Conservation (phyloP, 2,797 vertebrate species). For the Esox lucius region DNA sequence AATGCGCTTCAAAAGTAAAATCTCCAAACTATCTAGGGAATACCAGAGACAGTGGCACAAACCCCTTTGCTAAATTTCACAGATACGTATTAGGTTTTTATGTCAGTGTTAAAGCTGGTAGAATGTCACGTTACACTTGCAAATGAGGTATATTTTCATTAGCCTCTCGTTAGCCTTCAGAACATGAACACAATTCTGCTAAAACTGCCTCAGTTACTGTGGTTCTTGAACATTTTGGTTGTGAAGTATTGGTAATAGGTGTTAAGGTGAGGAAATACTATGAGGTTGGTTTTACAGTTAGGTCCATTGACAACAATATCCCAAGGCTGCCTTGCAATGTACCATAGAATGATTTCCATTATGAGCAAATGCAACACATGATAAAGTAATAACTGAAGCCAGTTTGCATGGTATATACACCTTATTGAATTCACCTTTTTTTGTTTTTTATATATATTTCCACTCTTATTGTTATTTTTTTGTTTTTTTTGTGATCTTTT, state of each 20-base stretch:
- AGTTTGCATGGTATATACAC: slow-evolving; percentile 62
- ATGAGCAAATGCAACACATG: slow-evolving; percentile 58
- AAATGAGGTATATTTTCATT: slow-evolving; percentile 39
- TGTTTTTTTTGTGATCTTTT: slow-evolving; percentile 20
- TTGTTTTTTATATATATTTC: slow-evolving; percentile 10
- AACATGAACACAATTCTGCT: slow-evolving; percentile 54
- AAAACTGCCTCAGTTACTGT: slow-evolving; percentile 59
- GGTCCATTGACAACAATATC: slow-evolving; percentile 33
- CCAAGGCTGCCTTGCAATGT: slow-evolving; percentile 36
- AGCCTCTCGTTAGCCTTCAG: slow-evolving; percentile 21
- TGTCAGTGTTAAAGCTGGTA: slow-evolving; percentile 69
- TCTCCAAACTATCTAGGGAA: slow-evolving; percentile 58
- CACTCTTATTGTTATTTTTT: slow-evolving; percentile 25
- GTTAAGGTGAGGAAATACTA: slow-evolving; percentile 24
- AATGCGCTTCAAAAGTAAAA: slow-evolving; percentile 67
- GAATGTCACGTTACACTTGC: slow-evolving; percentile 65
- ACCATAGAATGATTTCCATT: slow-evolving; percentile 50
- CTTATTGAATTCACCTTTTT: slow-evolving; percentile 60
- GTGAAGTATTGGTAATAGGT: slow-evolving; percentile 22
- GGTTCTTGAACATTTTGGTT: slow-evolving; percentile 37
- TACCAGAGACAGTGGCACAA: slow-evolving; percentile 70
- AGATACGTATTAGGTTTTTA: slow-evolving; percentile 74
- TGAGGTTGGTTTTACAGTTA: slow-evolving; percentile 30
- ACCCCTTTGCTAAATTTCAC: slow-evolving; percentile 73
- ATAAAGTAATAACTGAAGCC: slow-evolving; percentile 54